Base-by-base conservation (phyloP, 35 echinoderm and acorn worm genomes). In the Acanthaster planci region DNA sequence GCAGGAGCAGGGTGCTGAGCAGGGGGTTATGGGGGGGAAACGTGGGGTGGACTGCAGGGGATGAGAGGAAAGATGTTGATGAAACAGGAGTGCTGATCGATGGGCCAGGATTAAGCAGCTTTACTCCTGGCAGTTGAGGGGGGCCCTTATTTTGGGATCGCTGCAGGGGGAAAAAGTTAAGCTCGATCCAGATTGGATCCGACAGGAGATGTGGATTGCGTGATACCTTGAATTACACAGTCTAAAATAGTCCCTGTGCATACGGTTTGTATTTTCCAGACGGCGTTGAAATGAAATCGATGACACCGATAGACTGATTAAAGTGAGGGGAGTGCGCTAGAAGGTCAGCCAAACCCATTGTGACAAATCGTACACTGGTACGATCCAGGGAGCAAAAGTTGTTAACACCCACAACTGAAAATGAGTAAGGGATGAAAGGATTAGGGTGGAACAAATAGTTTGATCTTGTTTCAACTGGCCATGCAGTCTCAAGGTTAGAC, bases 21-120 rank as follows among this genome's bases (percentile, higher is more conserved):
- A 18, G 56, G 27, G 56, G 19, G 27, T 18, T 59, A 26, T n/a
- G 27, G 56, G 56, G 56, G 56, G 56, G 56, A 59, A 59, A 59
- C 56, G 27, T 59, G n/a, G 56, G 56, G 56, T n/a, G 27, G 56
- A 26, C 19, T n/a, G 56, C 19, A 18, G 19, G 56, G 56, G 27
- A 59, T 26, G 56, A 18, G 56, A 59, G 56, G 56, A 59, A 59
- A 59, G 56, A 59, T 59, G 56, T 59, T 59, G 56, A 59, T 59
- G 56, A 59, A 59, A 26, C 19, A 18, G 56, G 56, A 59, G 56
- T 59, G 56, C 19, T 59, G 56, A 59, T 59, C 56, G 56, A 59
- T 59, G 56, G 56, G 56, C 7, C 27, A 26, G 56, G 56, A 59
- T 59, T 59, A 59, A 59, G 19, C 19, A 59, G 56, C 56, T 59